Conservation (phyloP, 2,797 vertebrate species). For the Helicolenus hilgendorfi region DNA sequence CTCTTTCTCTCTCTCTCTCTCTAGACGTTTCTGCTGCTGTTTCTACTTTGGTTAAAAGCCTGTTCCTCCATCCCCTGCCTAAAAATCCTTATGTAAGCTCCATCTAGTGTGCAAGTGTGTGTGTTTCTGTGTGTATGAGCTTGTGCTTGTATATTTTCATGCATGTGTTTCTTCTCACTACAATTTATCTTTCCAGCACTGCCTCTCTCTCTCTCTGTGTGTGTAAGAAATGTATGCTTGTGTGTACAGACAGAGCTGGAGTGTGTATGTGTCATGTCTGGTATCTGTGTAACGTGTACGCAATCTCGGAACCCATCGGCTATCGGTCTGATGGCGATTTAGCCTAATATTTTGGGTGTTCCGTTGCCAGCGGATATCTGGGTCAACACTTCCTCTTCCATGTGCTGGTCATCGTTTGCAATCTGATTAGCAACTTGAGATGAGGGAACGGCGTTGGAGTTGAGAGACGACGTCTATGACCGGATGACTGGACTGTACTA, state of each 20-base stretch:
- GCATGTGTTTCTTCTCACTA: neutral
- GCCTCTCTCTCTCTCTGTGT: neutral
- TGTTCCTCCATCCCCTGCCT: constrained; percentile 3
- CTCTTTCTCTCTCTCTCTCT: neutral
- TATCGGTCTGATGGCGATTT: too few relatives aligned
- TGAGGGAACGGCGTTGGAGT: too few relatives aligned
- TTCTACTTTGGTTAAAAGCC: constrained; percentile 52
- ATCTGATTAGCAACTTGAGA: too few relatives aligned
- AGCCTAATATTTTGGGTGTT: too few relatives aligned
- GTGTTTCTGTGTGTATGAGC: neutral
- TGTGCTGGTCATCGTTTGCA: too few relatives aligned
- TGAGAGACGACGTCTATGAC: too few relatives aligned
- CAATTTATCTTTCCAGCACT: neutral
- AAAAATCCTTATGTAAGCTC: constrained; percentile 38
- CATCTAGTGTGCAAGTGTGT: neutral
- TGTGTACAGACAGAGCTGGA: neutral
- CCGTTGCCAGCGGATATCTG: too few relatives aligned
- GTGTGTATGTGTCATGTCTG: neutral
- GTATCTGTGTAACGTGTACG: neutral
- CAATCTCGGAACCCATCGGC: too few relatives aligned
- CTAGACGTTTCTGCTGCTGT: neutral
- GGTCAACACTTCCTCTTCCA: too few relatives aligned
- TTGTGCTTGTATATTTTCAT: constrained; percentile 2
- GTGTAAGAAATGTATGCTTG: neutral
- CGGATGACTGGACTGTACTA: too few relatives aligned